A percentile compares a stretch with the other conserved stretches of the same genome.
These are phyloP conservation scores for Pangasius sanitwongsei DNA, from an alignment of 2,797 vertebrate genomes.

Conservation along the genomic window DNA sequence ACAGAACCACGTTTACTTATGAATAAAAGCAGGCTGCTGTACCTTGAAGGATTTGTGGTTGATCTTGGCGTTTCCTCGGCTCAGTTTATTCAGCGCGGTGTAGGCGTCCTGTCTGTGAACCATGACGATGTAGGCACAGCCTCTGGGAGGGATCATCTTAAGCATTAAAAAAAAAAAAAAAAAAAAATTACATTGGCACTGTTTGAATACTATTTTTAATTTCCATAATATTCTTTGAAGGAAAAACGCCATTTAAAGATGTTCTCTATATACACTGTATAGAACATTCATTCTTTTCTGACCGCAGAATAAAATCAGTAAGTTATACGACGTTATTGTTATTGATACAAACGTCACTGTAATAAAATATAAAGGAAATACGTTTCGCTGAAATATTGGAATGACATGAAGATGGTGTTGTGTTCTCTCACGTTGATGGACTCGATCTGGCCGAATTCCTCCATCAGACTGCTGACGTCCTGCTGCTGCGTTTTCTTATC, in stretches of 20 bases:
- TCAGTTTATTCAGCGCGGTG: slow-evolving; percentile 90
- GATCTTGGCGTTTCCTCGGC: slow-evolving; percentile 89
- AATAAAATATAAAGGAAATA: not conserved
- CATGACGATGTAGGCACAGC: slow-evolving; percentile 98
- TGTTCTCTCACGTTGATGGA: slow-evolving; percentile 92
- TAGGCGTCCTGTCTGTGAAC: slow-evolving; percentile 94
- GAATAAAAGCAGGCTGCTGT: slow-evolving; percentile 35
- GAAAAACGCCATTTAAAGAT: no score
- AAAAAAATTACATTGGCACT: not conserved
- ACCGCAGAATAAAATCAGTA: no score
- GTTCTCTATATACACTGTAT: not conserved
- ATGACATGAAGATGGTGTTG: no score
- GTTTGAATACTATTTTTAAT: not conserved
- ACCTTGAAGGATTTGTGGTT: slow-evolving; percentile 98
- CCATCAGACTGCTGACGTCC: slow-evolving; percentile 91
- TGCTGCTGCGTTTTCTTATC: slow-evolving; percentile 96
- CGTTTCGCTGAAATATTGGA: not conserved
- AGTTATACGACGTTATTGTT: not conserved
- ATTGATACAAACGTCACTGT: no score
- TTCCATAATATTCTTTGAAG: not conserved
- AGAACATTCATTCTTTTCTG: no score
- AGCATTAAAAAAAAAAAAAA: not conserved
- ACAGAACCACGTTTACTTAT: not conserved
- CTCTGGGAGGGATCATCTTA: slow-evolving; percentile 97
- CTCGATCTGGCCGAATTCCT: slow-evolving; percentile 97